A percentile compares a stretch with the other conserved stretches of the same genome.
Evolutionary conservation across 2,888 invertebrate genomes (phyloP).

Genomic region (Leptogaster cylindrica): DNA sequence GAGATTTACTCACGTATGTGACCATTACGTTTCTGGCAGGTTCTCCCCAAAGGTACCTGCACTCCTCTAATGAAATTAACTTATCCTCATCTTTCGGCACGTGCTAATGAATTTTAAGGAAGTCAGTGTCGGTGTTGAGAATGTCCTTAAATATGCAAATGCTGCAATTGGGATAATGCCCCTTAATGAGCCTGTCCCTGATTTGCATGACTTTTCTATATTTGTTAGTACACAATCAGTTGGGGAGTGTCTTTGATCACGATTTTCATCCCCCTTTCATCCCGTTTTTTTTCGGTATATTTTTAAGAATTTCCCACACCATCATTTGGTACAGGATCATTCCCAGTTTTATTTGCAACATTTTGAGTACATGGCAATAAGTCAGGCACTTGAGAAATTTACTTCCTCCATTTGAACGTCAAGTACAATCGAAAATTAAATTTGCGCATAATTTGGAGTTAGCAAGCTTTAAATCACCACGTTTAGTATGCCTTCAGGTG

Average conservation of each 20-base stretch:
- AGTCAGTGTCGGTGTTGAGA: slow-evolving; percentile 1
- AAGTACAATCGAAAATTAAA: slow-evolving; percentile 37
- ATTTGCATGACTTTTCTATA: neutral
- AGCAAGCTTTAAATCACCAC: slow-evolving; percentile 35
- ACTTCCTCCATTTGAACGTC: slow-evolving; percentile 4
- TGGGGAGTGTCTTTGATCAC: too few species aligned
- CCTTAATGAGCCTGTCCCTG: slow-evolving; percentile 12
- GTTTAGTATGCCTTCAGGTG: neutral
- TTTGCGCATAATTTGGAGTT: slow-evolving; percentile 27
- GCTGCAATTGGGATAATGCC: slow-evolving; percentile 22
- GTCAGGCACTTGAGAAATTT: slow-evolving; percentile 1
- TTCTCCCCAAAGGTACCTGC: slow-evolving; percentile 12
- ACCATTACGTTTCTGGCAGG: too few species aligned
- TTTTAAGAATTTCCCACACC: too few species aligned
- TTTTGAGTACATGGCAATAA: slow-evolving; percentile 11
- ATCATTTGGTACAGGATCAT: neutral
- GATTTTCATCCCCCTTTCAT: too few species aligned
- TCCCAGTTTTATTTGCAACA: slow-evolving; percentile 1
- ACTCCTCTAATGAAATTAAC: slow-evolving; percentile 33
- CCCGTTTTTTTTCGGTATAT: too few species aligned
- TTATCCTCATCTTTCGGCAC: slow-evolving; percentile 33
- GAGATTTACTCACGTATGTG: slow-evolving; percentile 36
- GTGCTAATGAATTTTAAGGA: slow-evolving; percentile 38
- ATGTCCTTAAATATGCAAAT: slow-evolving; percentile 28
- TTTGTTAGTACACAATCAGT: neutral